Percentiles rank a stretch among this genome's conserved stretches.
phyloP scores from a whole-genome alignment of 2,888 invertebrate species.

The Oxytorus armatus region DNA sequence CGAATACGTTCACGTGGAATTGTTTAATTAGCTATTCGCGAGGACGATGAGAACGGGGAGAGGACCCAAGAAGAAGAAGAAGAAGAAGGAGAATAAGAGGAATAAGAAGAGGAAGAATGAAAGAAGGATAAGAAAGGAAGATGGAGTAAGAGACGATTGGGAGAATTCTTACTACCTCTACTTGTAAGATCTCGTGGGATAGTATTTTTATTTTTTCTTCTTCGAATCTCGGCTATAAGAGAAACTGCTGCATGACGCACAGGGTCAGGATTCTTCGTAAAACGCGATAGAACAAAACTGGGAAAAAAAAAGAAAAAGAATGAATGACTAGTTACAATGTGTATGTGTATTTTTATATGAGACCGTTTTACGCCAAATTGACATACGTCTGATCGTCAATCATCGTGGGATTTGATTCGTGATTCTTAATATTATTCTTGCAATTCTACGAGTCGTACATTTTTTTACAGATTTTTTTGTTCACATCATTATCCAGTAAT shows the following conservation, averaged over 20 bases:
- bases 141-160: slow-evolving; percentile 61
- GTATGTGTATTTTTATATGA: not conserved
- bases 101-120: slow-evolving; percentile 58
- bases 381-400: too few relatives aligned
- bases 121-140: slow-evolving; percentile 55
- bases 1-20: slow-evolving; percentile 80
- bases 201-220: slow-evolving; percentile 36
- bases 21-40: slow-evolving; percentile 82
- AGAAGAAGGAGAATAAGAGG: slow-evolving; percentile 48
- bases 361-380: not conserved
- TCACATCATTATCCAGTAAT: too few relatives aligned
- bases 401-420: not conserved
- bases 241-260: slow-evolving; percentile 50
- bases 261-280: slow-evolving; percentile 27
- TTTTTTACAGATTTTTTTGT: too few relatives aligned
- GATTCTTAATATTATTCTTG: too few relatives aligned
- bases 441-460: too few relatives aligned
- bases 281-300: slow-evolving; percentile 9
- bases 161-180: slow-evolving; percentile 59
- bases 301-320: slow-evolving; percentile 2
- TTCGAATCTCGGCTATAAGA: slow-evolving; percentile 38
- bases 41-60: slow-evolving; percentile 69
- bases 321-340: not conserved
- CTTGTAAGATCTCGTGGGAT: slow-evolving; percentile 55
- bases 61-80: slow-evolving; percentile 48